A percentile compares a stretch with the other conserved stretches of the same genome.
These are phyloP conservation scores for Anhinga rufa DNA, from an alignment of 2,113 vertebrate species.

Conservation along the genomic window DNA sequence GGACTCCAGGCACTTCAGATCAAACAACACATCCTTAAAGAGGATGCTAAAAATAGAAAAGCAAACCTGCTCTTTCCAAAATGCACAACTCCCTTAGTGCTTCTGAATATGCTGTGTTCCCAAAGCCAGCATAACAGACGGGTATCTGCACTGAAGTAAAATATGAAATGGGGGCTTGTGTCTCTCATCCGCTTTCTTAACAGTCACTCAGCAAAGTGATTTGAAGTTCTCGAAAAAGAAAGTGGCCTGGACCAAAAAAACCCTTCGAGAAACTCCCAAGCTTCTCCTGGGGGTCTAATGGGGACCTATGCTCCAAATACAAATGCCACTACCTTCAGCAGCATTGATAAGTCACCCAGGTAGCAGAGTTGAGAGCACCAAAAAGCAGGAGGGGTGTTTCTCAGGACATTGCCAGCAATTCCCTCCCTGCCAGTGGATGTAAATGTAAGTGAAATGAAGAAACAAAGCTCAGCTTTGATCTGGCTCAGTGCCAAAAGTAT, in stretches of 20 bases:
- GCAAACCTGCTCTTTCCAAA: background rate
- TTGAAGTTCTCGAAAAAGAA: background rate
- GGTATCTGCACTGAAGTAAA: background rate
- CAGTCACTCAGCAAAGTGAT: background rate
- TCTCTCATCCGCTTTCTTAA: background rate
- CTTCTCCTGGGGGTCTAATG: background rate
- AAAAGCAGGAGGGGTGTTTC: background rate
- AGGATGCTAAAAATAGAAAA: background rate
- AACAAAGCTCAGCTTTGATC: background rate
- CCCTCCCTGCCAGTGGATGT: background rate
- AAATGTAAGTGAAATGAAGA: background rate
- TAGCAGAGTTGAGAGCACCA: background rate
- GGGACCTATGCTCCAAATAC: too few species aligned
- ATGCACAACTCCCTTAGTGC: background rate
- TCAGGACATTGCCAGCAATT: background rate
- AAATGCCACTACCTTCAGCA: background rate
- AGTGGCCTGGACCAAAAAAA: background rate
- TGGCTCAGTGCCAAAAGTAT: background rate
- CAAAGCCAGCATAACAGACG: background rate
- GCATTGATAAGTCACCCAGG: background rate
- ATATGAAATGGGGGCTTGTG: background rate
- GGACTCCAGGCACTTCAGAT: background rate
- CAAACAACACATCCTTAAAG: background rate
- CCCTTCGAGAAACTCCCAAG: background rate
- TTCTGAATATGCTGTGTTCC: background rate